Evolutionary conservation across 1,140 invertebrate species (phyloP), one percentile per base, ranked within the genome.

Genomic region (Drosophila funebris): DNA sequence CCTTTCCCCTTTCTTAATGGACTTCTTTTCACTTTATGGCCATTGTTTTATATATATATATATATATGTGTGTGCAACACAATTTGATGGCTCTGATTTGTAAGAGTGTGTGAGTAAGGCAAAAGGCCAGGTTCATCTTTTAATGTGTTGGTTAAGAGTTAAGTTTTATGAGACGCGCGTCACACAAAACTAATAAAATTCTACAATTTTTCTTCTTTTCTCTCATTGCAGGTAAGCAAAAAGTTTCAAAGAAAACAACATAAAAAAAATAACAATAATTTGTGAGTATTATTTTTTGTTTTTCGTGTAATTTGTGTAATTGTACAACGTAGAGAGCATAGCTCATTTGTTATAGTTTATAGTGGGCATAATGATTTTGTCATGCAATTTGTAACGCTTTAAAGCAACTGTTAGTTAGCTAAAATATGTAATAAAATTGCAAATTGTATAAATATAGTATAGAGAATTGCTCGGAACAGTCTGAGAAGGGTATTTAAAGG

Each of bases 181-280:
- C 71, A 60, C 37, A 58, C 20, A 43, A 27, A 79, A 68, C 75
- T 72, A 73, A 84, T 84, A 63, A 74, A 73, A 85, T 66, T 79
- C 63, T 82, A 50, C 53, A n/a, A 43, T 27, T 27, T 53, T 64
- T 62, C 22, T 54, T 68, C 54, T 66, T 75, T 58, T 61, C 66
- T 52, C 24, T 87, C 74, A 20, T 82, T 85, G 39, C 82, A 85
- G 81, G 81, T 85, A 85, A 85, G 81, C 82, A 63, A 76, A 73
- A 24, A 31, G 61, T 58, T 54, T 13, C 16, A 64, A 36, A 33
- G 53, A 50, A 61, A 63, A 67, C 29, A 48, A 69, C 18, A 18
- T 43, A 24, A 56, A 76, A 31, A 44, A 53, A 36, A 58, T n/a
- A n/a, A n/a, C n/a, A 14, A 52, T 33, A 18, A 33, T 52, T 68